phyloP scores from a whole-genome alignment of 2,113 vertebrate species.

The Heterocephalus glaber region DNA sequence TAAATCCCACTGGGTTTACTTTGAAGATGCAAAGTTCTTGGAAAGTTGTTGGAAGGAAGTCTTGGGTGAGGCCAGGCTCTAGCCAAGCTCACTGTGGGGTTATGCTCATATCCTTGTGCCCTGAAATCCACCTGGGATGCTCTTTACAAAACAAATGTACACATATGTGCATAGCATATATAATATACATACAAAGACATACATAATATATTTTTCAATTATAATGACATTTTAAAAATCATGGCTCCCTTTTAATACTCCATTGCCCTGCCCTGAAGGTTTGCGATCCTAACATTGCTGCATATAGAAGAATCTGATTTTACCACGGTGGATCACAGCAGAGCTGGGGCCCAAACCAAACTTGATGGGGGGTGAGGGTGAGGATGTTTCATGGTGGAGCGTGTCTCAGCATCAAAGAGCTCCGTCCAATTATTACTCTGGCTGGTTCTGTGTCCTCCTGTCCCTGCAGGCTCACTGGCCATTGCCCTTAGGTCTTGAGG shows the following conservation, averaged over 20 bases:
- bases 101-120: conserved; percentile 60
- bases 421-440: neutral
- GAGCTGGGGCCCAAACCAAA: neutral
- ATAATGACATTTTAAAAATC: neutral
- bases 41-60: conserved; percentile 78
- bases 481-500: too few species aligned
- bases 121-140: conserved; percentile 63
- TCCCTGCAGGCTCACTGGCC: neutral
- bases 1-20: conserved; percentile 79
- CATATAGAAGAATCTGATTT: neutral
- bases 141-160: neutral
- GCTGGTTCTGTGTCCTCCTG: neutral
- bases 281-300: neutral
- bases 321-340: neutral
- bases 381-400: neutral
- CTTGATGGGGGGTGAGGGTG: neutral
- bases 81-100: neutral
- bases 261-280: neutral
- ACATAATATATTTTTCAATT: neutral
- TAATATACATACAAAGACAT: fast-evolving
- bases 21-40: conserved; percentile 82
- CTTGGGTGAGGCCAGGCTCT: conserved; percentile 78
- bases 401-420: neutral
- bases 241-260: neutral
- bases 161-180: neutral